Base-by-base conservation (phyloP, 1,140 invertebrate species). In the Lasioglossum baleicum region DNA sequence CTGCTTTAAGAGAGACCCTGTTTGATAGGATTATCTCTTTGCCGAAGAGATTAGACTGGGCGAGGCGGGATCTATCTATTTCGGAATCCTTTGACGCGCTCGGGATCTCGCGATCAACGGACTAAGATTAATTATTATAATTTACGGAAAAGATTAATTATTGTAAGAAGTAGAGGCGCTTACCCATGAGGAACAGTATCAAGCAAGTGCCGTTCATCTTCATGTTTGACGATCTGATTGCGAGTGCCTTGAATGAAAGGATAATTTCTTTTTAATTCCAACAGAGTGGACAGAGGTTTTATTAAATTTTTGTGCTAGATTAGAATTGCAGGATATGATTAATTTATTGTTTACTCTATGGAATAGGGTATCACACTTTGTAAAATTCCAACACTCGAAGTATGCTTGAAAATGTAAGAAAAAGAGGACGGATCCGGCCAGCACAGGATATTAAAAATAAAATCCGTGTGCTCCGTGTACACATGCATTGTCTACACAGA, bases 161-260 rank as follows among this genome's bases (percentile, higher is more conserved):
- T 31, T 26, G 53, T 51, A 26, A 42, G 53, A 26, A 65, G 40
- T n/a, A 58, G 20, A 42, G 60, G 74, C 5, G 4, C 44, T 84
- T 86, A 89, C 87, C 85, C 82, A 81, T 71, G 11, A 89, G 53
- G 35, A 89, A 58, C 22, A 88, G 64, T 22, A 86, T 64, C n/a
- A 87, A 22, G 53, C 79, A 87, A 42, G 68, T 51, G 35, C 65
- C 81, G 48, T 82, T 83, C 82, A 88, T 88, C 61, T 81, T 87
- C 65, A 66, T 31, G 7, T 42, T 42, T 22, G 35, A 7, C 20
- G n/a, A 70, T 61, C 56, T 17, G 26, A 2, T 0, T 35, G 1
- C 17, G 1, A 31, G 13, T 13, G 1, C 22, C 15, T 20, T 61
- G 15, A 72, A 26, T 3, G 11, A 48, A 48, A 48, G 44, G 44